These are phyloP conservation scores for Apostichopus leukothele DNA, from an alignment of 53 echinoderm and acorn worm species.

Conservation along the genomic window DNA sequence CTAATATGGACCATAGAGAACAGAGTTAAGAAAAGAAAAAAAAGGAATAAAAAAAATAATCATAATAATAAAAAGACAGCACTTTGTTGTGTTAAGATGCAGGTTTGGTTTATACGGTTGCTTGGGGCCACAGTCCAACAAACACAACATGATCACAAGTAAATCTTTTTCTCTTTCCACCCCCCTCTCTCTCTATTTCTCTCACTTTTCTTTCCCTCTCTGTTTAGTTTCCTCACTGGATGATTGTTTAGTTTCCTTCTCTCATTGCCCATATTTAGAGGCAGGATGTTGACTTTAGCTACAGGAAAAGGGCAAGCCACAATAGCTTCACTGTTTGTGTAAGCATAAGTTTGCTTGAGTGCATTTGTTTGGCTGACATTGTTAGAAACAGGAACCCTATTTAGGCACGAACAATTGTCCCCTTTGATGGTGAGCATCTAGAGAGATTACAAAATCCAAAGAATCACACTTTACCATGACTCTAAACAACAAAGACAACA, in stretches of 20 bases:
- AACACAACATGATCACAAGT: slow-evolving; percentile 37
- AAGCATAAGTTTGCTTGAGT: slow-evolving; percentile 45
- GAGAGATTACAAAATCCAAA: slow-evolving; percentile 30
- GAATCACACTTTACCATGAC: slow-evolving; percentile 31
- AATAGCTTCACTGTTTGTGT: slow-evolving; percentile 46
- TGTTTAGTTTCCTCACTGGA: slow-evolving; percentile 39
- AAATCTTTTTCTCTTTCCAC: neutral
- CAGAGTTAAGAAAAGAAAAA: neutral
- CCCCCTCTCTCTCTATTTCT: neutral
- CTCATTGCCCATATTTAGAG: slow-evolving; percentile 47
- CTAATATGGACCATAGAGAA: slow-evolving; percentile 16
- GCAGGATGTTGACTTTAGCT: slow-evolving; percentile 52
- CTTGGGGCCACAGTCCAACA: slow-evolving; percentile 45
- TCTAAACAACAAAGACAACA: slow-evolving; percentile 45
- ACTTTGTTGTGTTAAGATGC: slow-evolving; percentile 30
- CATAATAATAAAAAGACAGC: slow-evolving; percentile 13
- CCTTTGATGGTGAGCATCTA: slow-evolving; percentile 26
- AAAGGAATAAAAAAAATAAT: too few relatives aligned
- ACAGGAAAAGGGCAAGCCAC: slow-evolving; percentile 44
- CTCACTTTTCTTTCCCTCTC: neutral
- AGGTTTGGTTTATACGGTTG: slow-evolving; percentile 24
- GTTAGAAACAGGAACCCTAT: slow-evolving; percentile 42
- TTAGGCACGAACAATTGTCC: slow-evolving; percentile 8
- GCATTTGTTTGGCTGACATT: slow-evolving; percentile 45
- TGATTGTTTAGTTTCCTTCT: slow-evolving; percentile 45